phyloP scores from a whole-genome alignment of 2,113 vertebrate species.

The Seriola quinqueradiata region DNA sequence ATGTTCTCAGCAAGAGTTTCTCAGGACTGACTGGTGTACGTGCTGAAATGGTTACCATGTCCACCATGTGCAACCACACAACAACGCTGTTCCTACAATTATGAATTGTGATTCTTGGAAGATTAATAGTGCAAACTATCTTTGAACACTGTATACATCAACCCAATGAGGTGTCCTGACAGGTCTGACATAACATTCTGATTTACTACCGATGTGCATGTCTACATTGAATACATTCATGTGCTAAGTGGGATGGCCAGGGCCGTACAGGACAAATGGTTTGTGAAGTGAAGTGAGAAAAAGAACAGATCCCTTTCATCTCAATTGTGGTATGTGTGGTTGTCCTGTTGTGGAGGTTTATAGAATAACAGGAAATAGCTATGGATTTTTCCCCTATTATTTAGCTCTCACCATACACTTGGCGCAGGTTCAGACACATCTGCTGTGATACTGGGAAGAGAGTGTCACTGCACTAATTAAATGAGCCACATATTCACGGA shows the following conservation, averaged over 20 bases:
- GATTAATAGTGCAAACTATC: not conserved
- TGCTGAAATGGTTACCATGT: not conserved
- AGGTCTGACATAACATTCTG: not conserved
- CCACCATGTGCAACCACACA: not conserved
- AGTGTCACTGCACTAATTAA: conserved; percentile 45
- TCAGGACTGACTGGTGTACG: not conserved
- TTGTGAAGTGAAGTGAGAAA: conserved; percentile 17
- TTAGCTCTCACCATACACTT: conserved; percentile 61
- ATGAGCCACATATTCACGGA: conserved; percentile 3
- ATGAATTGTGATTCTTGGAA: not conserved
- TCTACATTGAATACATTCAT: not conserved
- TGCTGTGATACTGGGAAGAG: conserved; percentile 48
- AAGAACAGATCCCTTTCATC: conserved; percentile 65
- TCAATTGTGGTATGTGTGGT: conserved; percentile 72
- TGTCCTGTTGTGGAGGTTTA: conserved; percentile 70
- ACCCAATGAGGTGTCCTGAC: not conserved
- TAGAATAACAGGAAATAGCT: conserved; percentile 81
- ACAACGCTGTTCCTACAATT: not conserved
- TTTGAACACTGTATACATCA: not conserved
- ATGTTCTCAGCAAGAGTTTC: not conserved
- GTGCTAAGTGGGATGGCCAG: not conserved
- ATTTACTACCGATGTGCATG: not conserved
- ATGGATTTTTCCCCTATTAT: conserved; percentile 66
- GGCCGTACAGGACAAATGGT: conserved; percentile 28
- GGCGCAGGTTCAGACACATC: conserved; percentile 64